Percentiles rank a stretch among this genome's conserved stretches.
Evolutionary conservation across 2,113 vertebrate genomes (phyloP).

Genomic region (Seriola rivoliana): DNA sequence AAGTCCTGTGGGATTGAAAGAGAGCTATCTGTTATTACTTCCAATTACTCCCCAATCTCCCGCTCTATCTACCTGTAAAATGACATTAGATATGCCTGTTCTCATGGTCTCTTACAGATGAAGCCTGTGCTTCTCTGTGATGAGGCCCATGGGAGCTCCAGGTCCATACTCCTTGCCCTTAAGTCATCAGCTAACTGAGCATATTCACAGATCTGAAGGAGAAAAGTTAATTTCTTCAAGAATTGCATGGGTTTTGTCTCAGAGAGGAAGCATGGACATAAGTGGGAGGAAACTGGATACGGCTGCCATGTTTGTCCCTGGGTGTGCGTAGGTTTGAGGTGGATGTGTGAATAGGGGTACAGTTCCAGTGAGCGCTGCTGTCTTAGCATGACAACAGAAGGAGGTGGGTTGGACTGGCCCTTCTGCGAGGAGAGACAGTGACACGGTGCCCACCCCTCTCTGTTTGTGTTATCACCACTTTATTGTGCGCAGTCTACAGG

Average conservation of each 20-base stretch:
- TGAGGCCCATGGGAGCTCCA: slow-evolving; percentile 75
- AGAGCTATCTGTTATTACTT: slow-evolving; percentile 85
- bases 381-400: slow-evolving; percentile 84
- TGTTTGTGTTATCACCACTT: slow-evolving; percentile 76
- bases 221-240: slow-evolving; percentile 62
- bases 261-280: slow-evolving; percentile 71
- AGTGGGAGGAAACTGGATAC: slow-evolving; percentile 52
- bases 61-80: slow-evolving; percentile 88
- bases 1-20: slow-evolving; percentile 74
- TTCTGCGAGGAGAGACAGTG: slow-evolving; percentile 41
- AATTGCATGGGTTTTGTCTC: slow-evolving; percentile 70
- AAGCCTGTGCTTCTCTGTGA: slow-evolving; percentile 69
- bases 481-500: slow-evolving; percentile 73
- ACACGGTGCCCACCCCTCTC: slow-evolving; percentile 73
- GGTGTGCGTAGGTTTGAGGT: slow-evolving; percentile 65
- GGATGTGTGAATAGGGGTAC: slow-evolving; percentile 76
- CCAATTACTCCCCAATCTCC: slow-evolving; percentile 86
- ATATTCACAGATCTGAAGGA: slow-evolving; percentile 50
- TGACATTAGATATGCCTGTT: slow-evolving; percentile 86
- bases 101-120: slow-evolving; percentile 78
- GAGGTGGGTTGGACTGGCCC: slow-evolving; percentile 66
- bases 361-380: slow-evolving; percentile 82
- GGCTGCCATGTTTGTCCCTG: slow-evolving; percentile 51
- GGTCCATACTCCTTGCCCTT: slow-evolving; percentile 62
- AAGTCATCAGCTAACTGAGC: slow-evolving; percentile 68